Base-by-base conservation (phyloP, 2,113 vertebrate genomes). In the Phasianus colchicus region DNA sequence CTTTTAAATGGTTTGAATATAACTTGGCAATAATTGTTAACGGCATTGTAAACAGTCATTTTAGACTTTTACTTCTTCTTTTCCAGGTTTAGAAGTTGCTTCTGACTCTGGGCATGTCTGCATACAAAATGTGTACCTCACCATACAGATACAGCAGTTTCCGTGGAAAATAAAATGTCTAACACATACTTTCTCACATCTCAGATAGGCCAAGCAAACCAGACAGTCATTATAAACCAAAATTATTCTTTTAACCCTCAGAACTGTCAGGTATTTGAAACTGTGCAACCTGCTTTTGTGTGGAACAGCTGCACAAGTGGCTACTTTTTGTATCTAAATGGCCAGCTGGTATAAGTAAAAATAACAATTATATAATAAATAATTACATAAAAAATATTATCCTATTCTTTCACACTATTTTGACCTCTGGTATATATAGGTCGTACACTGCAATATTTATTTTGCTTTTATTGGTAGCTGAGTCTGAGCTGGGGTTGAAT, bases 211-310 rank as follows among this genome's bases (percentile, higher is more conserved):
- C 73, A 86, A 91, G 57, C 20, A 83, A 75, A 7, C 16, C 32
- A 77, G 36, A 38, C 13, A 74, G 42, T 60, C 65, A 61, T 69
- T 90, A 88, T 75, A 86, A 78, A 81, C 34, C 13, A 88, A 90
- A 90, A 72, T 88, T 75, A 81, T 84, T 65, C 47, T 84, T 57
- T 84, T 83, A 93, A 86, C 86, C 38, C 34, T 73, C 30, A 80
- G 63, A 84, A 40, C 30, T 77, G 43, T 54, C 64, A 61, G 65
- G 29, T 71, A 86, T 65, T 43, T 75, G 65, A 93, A 93, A 47
- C 5, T 0, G 0, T 24, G 40, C 79, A 87, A 8, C 7, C 13
- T 88, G 13, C 17, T 71, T 94, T 71, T 78, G 11, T 89, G 15
- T 29, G 21, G 32, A 19, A 3, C 6, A 83, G 32, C 27, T 63